phyloP scores from a whole-genome alignment of 2,797 vertebrate species.

The Discoglossus pictus region DNA sequence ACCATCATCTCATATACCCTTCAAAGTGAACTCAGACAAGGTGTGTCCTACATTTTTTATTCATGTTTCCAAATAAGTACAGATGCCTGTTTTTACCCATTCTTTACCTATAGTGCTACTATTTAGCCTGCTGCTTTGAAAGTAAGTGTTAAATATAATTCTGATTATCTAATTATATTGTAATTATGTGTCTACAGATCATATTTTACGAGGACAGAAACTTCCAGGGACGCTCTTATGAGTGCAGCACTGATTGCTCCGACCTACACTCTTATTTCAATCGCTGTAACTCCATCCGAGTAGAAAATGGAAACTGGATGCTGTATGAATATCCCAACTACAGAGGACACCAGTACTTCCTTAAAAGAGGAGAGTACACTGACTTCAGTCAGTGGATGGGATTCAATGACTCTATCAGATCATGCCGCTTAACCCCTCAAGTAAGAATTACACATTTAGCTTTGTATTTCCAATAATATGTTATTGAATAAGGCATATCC shows the following conservation, averaged over 20 bases:
- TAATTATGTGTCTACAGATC: slow-evolving; percentile 58
- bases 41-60: too few relatives aligned
- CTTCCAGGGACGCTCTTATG: slow-evolving; percentile 72
- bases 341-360: slow-evolving; percentile 67
- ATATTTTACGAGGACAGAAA: slow-evolving; percentile 74
- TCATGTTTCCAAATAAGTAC: too few relatives aligned
- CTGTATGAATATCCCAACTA: slow-evolving; percentile 67
- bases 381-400: slow-evolving; percentile 50
- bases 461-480: too few relatives aligned
- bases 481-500: too few relatives aligned
- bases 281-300: slow-evolving; percentile 70
- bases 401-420: slow-evolving; percentile 48
- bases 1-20: too few relatives aligned
- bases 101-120: too few relatives aligned
- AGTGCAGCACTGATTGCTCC: slow-evolving; percentile 66
- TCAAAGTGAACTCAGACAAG: too few relatives aligned
- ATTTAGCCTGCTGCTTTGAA: too few relatives aligned
- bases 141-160: too few relatives aligned
- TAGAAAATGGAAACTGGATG: slow-evolving; percentile 73
- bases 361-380: slow-evolving; percentile 61
- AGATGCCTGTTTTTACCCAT: too few relatives aligned
- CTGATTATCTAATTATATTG: background rate
- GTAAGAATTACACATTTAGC: slow-evolving; percentile 1
- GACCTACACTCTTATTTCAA: slow-evolving; percentile 67
- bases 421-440: slow-evolving; percentile 50